Conservation (phyloP, 2,113 vertebrate genomes). For the Pimephales promelas region DNA sequence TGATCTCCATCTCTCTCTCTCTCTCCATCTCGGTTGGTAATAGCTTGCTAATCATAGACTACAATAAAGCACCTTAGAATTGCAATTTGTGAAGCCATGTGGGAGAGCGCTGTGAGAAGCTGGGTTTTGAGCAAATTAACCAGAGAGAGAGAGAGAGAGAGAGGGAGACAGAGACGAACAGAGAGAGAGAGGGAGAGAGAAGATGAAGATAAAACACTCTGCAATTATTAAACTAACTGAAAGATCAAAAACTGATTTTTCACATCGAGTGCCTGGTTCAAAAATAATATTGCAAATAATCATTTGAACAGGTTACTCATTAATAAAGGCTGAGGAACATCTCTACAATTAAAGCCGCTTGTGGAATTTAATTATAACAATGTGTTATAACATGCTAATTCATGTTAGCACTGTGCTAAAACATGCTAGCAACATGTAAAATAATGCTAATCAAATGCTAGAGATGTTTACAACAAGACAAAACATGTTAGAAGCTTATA, state of each 20-base stretch:
- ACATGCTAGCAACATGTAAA: too few species aligned
- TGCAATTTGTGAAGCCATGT: slow-evolving; percentile 58
- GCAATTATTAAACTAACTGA: too few species aligned
- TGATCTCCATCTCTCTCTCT: too few species aligned
- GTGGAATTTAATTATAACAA: too few species aligned
- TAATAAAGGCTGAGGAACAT: neutral
- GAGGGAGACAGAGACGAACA: slow-evolving; percentile 35
- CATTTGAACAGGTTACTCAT: neutral
- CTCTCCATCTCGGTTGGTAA: slow-evolving; percentile 54
- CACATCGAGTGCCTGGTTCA: slow-evolving; percentile 7
- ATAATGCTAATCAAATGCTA: too few species aligned
- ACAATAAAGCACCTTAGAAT: slow-evolving; percentile 51
- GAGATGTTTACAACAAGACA: too few species aligned
- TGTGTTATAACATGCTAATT: too few species aligned
- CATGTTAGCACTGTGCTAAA: too few species aligned
- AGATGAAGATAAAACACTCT: too few species aligned
- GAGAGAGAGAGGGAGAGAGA: slow-evolving; percentile 34
- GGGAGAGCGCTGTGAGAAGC: too few species aligned
- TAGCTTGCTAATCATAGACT: slow-evolving; percentile 60
- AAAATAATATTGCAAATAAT: neutral
- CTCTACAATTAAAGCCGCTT: neutral
- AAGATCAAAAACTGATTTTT: slow-evolving; percentile 43
- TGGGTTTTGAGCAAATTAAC: too few species aligned
- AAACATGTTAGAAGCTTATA: too few species aligned
- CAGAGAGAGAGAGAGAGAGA: slow-evolving; percentile 33